Base-by-base conservation (phyloP, 2,797 vertebrate genomes). In the Adrianichthys oophorus region DNA sequence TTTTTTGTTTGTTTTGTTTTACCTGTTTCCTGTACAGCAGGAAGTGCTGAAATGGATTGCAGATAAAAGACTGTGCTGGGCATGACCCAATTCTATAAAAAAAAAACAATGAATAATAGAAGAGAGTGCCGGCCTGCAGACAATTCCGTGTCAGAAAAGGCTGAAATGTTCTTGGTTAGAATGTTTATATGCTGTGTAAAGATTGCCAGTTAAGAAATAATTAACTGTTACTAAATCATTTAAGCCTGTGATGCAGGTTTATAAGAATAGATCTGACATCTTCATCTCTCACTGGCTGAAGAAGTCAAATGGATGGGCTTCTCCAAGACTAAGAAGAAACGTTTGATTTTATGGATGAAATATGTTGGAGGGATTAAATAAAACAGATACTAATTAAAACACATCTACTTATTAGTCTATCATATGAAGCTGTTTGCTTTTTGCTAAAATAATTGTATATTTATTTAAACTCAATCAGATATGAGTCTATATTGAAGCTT, bases 41-140 rank as follows among this genome's bases (percentile, higher is more conserved):
- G 37, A 64, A 68, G 56, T 58, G 45, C 62, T 62, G 51, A 72
- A 72, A 68, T 70, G 77, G 73, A 69, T 21, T 82, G 79, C 82
- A 76, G 78, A 80, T 79, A 72, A 68, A 65, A 57, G 42, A 21
- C 62, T 70, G 62, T 47, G 15, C 42, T 3, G 43, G 59, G 72
- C 74, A 68, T 80, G 76, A 67, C 77, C 81, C 72, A 80, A 59
- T 85, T 87, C 72, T 68, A 55, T 51, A 63, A 56, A 67, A 53
- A 69, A 41, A 69, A 65, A 64, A 65, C 45, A 62, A 47, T 88
- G 78, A 88, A 89, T 90, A 84, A 91, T 90, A 63, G 73, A 90
- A 59, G 70, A 83, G 73, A 68, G 66, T 62, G 17, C 64, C 53
- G 73, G 82, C 63, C 85, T 85, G 80, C 73, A 70, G 73, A 87